phyloP scores from a whole-genome alignment of 2,797 vertebrate genomes.

The Falco novaeseelandiae region DNA sequence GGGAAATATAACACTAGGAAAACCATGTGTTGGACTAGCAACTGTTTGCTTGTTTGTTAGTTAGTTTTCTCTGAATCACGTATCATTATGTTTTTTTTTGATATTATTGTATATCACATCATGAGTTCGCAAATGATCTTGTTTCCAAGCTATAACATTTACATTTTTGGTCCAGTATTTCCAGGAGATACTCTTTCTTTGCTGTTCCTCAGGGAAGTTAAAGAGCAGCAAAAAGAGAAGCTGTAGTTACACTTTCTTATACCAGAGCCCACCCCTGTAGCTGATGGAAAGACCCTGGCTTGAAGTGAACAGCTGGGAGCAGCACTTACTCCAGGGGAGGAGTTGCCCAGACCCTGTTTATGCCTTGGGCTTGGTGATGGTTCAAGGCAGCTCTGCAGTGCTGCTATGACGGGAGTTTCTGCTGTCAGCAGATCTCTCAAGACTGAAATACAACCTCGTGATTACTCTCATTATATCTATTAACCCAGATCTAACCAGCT shows the following conservation, averaged over 20 bases:
- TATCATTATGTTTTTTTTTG: not conserved
- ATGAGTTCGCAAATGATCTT: not conserved
- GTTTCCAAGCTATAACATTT: not conserved
- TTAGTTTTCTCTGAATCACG: not conserved
- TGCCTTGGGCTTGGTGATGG: not conserved
- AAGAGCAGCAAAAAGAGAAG: not conserved
- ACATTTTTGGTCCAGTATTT: not conserved
- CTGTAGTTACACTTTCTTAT: not conserved
- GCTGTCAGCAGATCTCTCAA: not conserved
- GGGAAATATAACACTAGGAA: not conserved
- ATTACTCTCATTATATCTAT: conserved; percentile 25
- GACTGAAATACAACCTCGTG: not conserved
- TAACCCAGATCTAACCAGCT: not conserved
- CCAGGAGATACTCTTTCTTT: not conserved
- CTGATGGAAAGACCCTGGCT: not conserved
- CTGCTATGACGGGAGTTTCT: not conserved
- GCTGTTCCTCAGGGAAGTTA: not conserved
- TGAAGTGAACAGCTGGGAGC: not conserved
- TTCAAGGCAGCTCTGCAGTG: not conserved
- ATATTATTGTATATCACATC: not conserved
- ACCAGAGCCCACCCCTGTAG: not conserved
- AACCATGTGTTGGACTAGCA: not conserved
- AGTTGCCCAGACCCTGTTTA: not conserved
- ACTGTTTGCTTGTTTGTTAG: not conserved
- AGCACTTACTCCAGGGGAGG: not conserved